Conservation (phyloP, 2,113 vertebrate species). For the Zosterops borbonicus region DNA sequence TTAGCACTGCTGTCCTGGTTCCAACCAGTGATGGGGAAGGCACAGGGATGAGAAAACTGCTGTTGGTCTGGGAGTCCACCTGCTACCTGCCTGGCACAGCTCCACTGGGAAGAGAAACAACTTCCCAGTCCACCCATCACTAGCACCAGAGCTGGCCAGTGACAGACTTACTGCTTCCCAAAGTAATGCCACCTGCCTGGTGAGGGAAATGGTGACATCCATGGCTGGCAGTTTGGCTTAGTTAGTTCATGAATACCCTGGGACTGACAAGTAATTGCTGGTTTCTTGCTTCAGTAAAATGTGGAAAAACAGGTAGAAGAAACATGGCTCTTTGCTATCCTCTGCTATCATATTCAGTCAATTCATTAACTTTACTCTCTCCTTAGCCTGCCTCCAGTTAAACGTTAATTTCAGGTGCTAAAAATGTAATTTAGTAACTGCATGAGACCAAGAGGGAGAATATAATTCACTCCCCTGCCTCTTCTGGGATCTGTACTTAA, state of each 20-base stretch:
- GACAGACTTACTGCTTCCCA: neutral
- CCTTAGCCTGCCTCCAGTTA: constrained; percentile 37
- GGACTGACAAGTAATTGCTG: neutral
- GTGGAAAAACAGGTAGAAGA: neutral
- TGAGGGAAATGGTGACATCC: neutral
- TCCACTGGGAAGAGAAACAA: neutral
- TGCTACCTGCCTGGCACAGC: neutral
- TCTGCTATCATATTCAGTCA: constrained; percentile 47
- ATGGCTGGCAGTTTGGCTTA: neutral
- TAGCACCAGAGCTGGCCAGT: accelerated
- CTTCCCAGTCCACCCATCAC: neutral
- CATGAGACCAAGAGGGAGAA: constrained; percentile 23
- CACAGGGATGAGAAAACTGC: neutral
- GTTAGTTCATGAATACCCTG: neutral
- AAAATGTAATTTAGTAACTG: constrained; percentile 65
- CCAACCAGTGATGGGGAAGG: accelerated
- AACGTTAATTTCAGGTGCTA: constrained; percentile 35
- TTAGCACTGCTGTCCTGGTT: neutral
- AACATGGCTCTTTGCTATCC: neutral
- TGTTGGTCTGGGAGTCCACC: no score
- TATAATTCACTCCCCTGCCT: constrained; percentile 52
- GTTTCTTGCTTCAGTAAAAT: constrained; percentile 5
- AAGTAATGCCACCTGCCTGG: neutral
- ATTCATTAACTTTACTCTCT: constrained; percentile 60
- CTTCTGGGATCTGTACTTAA: constrained; percentile 22